These are phyloP conservation scores for Ailuropoda melanoleuca DNA, from an alignment of 2,113 vertebrate species.

Conservation along the genomic window DNA sequence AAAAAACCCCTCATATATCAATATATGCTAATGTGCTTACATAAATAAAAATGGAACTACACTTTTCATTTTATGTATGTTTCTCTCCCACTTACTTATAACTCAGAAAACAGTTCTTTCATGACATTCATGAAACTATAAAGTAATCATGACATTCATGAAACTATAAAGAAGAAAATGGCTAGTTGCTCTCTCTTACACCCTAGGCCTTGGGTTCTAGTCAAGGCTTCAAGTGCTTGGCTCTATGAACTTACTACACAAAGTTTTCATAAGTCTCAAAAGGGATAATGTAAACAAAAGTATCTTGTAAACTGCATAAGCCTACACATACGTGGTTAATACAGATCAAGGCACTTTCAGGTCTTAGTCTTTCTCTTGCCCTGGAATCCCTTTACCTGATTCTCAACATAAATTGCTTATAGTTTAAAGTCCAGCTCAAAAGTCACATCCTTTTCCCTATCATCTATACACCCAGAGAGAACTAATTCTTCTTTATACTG, in stretches of 20 bases:
- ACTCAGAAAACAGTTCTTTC: neutral
- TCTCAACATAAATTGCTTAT: neutral
- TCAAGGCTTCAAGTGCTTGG: neutral
- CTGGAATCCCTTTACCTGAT: neutral
- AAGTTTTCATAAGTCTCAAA: neutral
- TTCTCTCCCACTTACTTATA: neutral
- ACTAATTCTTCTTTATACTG: neutral
- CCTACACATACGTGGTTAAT: neutral
- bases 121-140: neutral
- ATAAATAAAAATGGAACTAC: constrained; percentile 26
- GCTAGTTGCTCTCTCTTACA: neutral
- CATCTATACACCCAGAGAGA: neutral
- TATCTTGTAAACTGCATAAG: neutral
- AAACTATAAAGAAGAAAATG: neutral
- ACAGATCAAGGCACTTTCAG: neutral
- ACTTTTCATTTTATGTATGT: neutral
- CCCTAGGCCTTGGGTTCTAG: neutral
- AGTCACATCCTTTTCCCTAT: neutral
- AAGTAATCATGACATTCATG: neutral
- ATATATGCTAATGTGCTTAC: neutral
- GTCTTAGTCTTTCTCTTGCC: neutral
- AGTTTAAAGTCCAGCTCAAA: constrained; percentile 26
- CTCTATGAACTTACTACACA: neutral
- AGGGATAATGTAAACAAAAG: neutral
- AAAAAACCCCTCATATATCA: neutral